Evolutionary conservation across 1,140 invertebrate species (phyloP), one percentile per base, ranked within the genome.

Genomic region (Drosophila suzukii): DNA sequence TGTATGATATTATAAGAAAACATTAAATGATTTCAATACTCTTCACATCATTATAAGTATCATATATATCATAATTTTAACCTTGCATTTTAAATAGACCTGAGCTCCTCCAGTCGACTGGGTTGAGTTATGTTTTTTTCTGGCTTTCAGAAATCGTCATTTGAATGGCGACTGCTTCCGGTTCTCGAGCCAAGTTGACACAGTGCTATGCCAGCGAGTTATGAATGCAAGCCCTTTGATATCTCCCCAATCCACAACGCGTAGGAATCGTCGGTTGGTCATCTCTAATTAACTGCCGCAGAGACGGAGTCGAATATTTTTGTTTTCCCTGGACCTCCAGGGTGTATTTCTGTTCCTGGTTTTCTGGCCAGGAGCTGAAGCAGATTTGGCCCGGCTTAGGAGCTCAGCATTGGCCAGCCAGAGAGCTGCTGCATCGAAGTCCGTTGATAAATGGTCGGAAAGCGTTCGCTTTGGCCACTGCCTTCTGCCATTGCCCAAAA

Each of bases 391-490:
- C 63, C 20, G 54, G 61, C 66, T 57, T 65, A 46, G 41, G 41
- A 61, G 65, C 53, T 71, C 38, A 34, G 32, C 46, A 66, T 51
- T 49, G 32, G 39, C 65, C 30, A 62, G 30, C 4, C 6, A 32
- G 30, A 7, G 15, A 20, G 32, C 58, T 5, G 17, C 12, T 43
- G 30, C 56, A 20, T n/a, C 27, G 27, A n/a, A 74, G 56, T 12
- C 57, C 15, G 55, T 74, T 82, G 79, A 75, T 82, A 82, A 73
- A 78, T 82, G 49, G 62, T 74, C 58, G 50, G 41, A 80, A 67
- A 59, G 58, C 55, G 34, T 47, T 60, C 55, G 32, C 47, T 62
- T 51, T 75, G 38, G 43, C 62, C 66, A 65, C 15, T 46, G 53
- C 47, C 43, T 20, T 11, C 15, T 46, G 53, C 47, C 43, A 46